Evolutionary conservation across 1,140 invertebrate genomes (phyloP).

Genomic region (Triops longicaudatus): DNA sequence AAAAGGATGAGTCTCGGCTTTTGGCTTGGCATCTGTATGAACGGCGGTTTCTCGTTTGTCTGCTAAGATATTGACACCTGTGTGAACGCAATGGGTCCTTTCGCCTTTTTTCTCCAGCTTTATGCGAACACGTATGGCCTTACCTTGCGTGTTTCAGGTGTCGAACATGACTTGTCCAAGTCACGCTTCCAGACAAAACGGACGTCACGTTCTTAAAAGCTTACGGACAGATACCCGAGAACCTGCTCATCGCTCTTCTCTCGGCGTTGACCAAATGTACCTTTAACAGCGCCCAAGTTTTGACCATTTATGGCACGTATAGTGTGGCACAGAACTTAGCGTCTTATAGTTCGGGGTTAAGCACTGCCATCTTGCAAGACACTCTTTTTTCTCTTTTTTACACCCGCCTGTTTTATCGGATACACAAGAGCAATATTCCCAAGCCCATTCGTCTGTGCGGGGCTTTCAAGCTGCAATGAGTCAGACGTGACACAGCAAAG

Average conservation of each 20-base stretch:
- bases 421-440: background rate
- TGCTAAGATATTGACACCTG: conserved; percentile 11
- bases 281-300: background rate
- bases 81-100: background rate
- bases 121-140: background rate
- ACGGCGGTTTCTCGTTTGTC: background rate
- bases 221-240: background rate
- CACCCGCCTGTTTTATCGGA: background rate
- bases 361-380: background rate
- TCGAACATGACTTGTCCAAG: conserved; percentile 11
- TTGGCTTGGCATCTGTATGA: background rate
- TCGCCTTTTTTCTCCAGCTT: background rate
- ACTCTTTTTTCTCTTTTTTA: background rate
- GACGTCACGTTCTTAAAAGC: conserved; percentile 8
- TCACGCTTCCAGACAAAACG: conserved; percentile 14
- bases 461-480: background rate
- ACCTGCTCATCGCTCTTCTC: background rate
- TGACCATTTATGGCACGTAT: background rate
- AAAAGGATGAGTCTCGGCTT: background rate
- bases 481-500: conserved; percentile 11
- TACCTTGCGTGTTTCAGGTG: background rate
- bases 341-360: conserved; percentile 1
- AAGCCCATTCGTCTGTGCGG: background rate
- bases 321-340: background rate
- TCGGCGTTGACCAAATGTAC: background rate